These are phyloP conservation scores for Papilio machaon DNA, from an alignment of 1,140 invertebrate genomes.

Conservation along the genomic window DNA sequence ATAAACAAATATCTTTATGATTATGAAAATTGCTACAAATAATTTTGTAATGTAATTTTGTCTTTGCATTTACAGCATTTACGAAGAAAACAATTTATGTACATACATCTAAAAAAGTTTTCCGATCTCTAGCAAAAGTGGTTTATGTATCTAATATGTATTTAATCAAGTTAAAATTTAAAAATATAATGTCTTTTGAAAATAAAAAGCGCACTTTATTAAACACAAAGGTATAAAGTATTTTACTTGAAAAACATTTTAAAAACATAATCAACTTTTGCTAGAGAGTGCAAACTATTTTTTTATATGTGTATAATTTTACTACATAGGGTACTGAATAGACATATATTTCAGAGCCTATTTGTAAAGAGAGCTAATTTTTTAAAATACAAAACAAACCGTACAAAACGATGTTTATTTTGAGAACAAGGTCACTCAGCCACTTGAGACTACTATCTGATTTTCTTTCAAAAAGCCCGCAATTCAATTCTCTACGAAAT, in stretches of 20 bases:
- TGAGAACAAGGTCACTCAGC: not conserved
- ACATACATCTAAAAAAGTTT: no score
- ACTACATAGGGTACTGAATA: not conserved
- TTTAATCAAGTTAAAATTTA: no score
- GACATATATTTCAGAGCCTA: not conserved
- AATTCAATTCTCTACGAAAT: conserved; percentile 27
- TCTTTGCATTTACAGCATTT: not conserved
- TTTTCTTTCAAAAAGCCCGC: conserved; percentile 3
- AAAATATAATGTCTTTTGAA: no score
- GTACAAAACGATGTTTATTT: not conserved
- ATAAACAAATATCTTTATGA: not conserved
- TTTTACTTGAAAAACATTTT: no score
- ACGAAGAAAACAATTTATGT: not conserved
- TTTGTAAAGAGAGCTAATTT: not conserved
- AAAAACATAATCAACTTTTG: no score
- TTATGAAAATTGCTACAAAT: not conserved
- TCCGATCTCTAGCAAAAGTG: no score
- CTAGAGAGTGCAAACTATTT: no score
- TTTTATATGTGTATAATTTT: no score
- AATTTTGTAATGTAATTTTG: not conserved
- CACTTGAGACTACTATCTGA: conserved; percentile 6
- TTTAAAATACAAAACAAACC: not conserved
- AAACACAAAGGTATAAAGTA: no score
- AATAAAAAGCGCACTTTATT: no score
- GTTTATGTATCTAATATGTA: no score